A percentile compares a stretch with the other conserved stretches of the same genome.
These are phyloP conservation scores for Eptesicus fuscus DNA, from an alignment of 2,113 vertebrate species.

Conservation along the genomic window DNA sequence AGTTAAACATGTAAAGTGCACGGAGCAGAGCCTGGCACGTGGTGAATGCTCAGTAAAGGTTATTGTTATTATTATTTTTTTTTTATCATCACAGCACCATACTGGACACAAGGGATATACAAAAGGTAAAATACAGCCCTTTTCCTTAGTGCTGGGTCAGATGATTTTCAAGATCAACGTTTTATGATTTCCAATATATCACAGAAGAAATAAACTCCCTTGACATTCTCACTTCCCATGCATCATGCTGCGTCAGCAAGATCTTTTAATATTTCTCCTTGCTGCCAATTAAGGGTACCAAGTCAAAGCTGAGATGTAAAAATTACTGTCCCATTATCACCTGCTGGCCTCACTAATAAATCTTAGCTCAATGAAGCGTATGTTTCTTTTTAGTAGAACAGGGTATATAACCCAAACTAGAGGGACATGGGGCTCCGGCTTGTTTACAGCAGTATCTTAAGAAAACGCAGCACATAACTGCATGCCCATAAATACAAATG, in stretches of 20 bases:
- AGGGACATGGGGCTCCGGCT: not conserved
- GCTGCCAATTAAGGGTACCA: not conserved
- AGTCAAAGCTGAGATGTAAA: conserved; percentile 51
- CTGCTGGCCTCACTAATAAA: conserved; percentile 37
- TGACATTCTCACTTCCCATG: not conserved
- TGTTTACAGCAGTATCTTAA: not conserved
- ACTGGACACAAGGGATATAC: not conserved
- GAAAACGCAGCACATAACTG: not conserved
- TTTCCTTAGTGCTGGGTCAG: conserved; percentile 37
- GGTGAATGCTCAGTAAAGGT: not conserved
- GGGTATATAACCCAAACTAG: not conserved
- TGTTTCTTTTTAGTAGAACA: not conserved
- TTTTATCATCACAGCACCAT: not conserved
- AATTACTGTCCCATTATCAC: conserved; percentile 17
- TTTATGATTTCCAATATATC: conserved; percentile 39
- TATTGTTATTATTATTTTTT: not conserved
- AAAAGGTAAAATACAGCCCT: conserved; percentile 9
- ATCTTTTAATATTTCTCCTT: conserved; percentile 48
- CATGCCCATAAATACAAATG: not conserved
- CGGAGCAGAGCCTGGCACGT: not conserved
- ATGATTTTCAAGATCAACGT: conserved; percentile 36
- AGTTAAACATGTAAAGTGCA: not conserved
- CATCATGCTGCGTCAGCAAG: not conserved
- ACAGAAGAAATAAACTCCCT: not conserved
- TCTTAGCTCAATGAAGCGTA: conserved; percentile 32